Conservation (phyloP, 2,113 vertebrate genomes). For the Oenanthe melanoleuca region DNA sequence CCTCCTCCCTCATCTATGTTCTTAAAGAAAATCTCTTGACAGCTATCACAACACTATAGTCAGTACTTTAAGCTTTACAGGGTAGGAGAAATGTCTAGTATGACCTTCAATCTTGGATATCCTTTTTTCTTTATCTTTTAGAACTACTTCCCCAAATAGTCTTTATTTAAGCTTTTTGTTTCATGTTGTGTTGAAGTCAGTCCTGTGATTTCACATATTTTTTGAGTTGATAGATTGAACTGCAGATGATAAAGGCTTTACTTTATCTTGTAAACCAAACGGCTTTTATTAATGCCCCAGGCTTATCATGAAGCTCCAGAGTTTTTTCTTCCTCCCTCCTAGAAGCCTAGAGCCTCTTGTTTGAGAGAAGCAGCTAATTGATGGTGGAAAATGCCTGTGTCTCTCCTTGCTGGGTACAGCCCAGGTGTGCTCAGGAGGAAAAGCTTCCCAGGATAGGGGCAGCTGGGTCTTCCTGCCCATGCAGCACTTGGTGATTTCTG, state of each 20-base stretch:
- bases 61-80: neutral
- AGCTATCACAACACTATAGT: neutral
- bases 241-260: constrained; percentile 15
- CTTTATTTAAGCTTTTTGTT: constrained; percentile 41
- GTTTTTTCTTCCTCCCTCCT: neutral
- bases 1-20: neutral
- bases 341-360: neutral
- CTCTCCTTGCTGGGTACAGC: rapidly evolving
- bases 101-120: constrained; percentile 7
- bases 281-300: constrained; percentile 1
- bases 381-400: neutral
- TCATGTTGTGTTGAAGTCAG: neutral
- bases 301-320: constrained; percentile 3
- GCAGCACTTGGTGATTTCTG: neutral
- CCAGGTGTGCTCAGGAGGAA: neutral
- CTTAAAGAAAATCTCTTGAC: neutral
- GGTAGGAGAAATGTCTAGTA: neutral
- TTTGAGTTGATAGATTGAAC: constrained; percentile 4
- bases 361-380: neutral
- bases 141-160: neutral
- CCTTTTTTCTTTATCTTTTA: constrained; percentile 25
- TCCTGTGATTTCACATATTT: neutral
- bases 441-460: neutral
- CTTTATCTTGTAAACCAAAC: constrained; percentile 18
- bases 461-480: rapidly evolving